Evolutionary conservation across 2,797 vertebrate genomes (phyloP).

Genomic region (Oreortyx pictus): DNA sequence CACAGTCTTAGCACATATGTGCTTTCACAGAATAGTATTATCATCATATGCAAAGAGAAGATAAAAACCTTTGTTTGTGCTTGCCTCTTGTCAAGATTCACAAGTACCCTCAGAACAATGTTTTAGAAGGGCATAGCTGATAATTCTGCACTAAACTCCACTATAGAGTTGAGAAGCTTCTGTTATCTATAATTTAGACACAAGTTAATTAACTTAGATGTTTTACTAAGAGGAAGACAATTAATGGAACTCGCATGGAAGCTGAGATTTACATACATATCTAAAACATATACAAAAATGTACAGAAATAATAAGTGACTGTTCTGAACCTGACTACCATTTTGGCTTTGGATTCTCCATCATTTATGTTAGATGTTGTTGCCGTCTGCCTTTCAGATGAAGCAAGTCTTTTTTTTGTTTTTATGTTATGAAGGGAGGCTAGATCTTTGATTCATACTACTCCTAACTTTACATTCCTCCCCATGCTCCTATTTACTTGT

Average conservation of each 20-base stretch:
- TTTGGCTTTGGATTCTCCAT: not conserved
- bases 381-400: not conserved
- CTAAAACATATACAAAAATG: not conserved
- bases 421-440: not conserved
- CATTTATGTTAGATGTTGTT: not conserved
- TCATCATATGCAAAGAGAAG: not conserved
- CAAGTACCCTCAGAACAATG: not conserved
- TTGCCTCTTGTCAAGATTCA: not conserved
- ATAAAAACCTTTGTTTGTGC: not conserved
- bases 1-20: not conserved
- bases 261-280: not conserved
- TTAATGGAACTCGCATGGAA: not conserved
- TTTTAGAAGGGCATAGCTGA: accelerated
- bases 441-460: not conserved
- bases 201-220: not conserved
- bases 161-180: not conserved
- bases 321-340: not conserved
- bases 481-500: not conserved
- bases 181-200: not conserved
- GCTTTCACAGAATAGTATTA: not conserved
- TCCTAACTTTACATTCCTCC: not conserved
- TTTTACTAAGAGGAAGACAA: not conserved
- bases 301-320: not conserved
- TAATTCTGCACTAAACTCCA: not conserved
- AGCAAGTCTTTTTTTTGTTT: not conserved